Evolutionary conservation across 2,888 invertebrate species (phyloP).

Genomic region (Callimorpha dominula): DNA sequence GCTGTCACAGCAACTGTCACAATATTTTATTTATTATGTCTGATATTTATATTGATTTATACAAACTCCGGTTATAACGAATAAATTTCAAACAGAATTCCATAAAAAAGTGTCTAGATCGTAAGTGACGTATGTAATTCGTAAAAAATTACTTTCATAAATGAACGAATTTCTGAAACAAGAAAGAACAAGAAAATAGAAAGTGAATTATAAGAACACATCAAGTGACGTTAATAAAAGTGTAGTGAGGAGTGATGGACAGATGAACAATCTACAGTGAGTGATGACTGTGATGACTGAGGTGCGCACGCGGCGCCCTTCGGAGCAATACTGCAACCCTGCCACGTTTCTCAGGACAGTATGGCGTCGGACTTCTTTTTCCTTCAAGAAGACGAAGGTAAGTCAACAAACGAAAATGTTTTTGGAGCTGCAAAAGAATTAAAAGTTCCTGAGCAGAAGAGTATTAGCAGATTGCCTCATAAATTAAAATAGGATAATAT

Average conservation of each 20-base stretch:
- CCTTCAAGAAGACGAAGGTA: conserved; percentile 79
- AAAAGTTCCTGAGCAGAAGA: too few relatives aligned
- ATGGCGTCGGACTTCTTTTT: conserved; percentile 78
- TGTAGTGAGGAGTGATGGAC: conserved; percentile 14
- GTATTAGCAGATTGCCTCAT: too few relatives aligned
- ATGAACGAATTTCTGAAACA: too few relatives aligned
- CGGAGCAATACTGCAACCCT: conserved; percentile 69
- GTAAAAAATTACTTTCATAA: too few relatives aligned
- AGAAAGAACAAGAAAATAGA: not conserved
- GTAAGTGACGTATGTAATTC: too few relatives aligned
- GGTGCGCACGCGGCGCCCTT: conserved; percentile 66
- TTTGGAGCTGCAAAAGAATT: too few relatives aligned
- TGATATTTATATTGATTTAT: too few relatives aligned
- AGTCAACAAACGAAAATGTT: conserved; percentile 32
- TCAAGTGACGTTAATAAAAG: conserved; percentile 12
- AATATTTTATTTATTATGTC: too few relatives aligned
- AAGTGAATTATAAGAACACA: not conserved
- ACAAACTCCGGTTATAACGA: not conserved
- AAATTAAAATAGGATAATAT: too few relatives aligned
- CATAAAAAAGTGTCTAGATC: too few relatives aligned
- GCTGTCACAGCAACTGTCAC: too few relatives aligned
- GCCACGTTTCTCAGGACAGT: conserved; percentile 71
- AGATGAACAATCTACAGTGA: conserved; percentile 23
- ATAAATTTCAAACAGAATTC: not conserved
- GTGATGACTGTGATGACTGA: conserved; percentile 83